phyloP scores from a whole-genome alignment of 2,888 invertebrate genomes.

The Cetonia aurata region DNA sequence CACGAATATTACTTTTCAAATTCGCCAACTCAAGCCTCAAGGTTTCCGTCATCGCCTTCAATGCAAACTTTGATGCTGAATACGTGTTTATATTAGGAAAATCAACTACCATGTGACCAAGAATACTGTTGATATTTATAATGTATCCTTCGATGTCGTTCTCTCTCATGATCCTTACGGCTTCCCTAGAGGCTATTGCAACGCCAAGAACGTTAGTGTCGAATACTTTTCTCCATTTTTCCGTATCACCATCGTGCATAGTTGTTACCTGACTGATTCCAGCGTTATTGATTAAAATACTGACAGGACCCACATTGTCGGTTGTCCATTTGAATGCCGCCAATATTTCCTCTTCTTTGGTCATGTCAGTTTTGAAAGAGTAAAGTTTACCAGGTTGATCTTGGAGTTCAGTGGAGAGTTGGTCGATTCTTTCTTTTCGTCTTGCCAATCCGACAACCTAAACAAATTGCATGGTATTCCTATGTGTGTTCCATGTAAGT shows the following conservation, averaged over 20 bases:
- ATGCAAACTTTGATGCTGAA: conserved; percentile 49
- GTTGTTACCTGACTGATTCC: conserved; percentile 46
- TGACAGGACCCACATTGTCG: conserved; percentile 52
- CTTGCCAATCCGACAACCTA: conserved; percentile 51
- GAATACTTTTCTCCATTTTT: conserved; percentile 47
- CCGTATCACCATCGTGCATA: conserved; percentile 48
- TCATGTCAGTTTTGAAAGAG: conserved; percentile 49
- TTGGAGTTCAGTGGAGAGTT: conserved; percentile 43
- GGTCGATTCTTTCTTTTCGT: conserved; percentile 47
- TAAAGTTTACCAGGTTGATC: conserved; percentile 45
- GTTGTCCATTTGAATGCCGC: conserved; percentile 50
- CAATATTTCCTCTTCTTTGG: conserved; percentile 51
- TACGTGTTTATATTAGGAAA: conserved; percentile 47
- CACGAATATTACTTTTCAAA: conserved; percentile 45
- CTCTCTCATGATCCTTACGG: conserved; percentile 49
- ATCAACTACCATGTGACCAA: conserved; percentile 48
- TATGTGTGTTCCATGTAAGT: too few species aligned
- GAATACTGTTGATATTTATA: conserved; percentile 52
- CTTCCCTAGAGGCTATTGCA: conserved; percentile 50
- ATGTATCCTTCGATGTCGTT: conserved; percentile 52
- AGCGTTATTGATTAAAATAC: conserved; percentile 54
- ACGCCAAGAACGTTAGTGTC: conserved; percentile 49
- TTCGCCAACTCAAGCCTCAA: conserved; percentile 48
- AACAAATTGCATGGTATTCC: neutral
- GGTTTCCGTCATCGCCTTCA: conserved; percentile 52